Evolutionary conservation across 1,140 invertebrate species (phyloP), one percentile per base, ranked within the genome.

Genomic region (Drosophila busckii): DNA sequence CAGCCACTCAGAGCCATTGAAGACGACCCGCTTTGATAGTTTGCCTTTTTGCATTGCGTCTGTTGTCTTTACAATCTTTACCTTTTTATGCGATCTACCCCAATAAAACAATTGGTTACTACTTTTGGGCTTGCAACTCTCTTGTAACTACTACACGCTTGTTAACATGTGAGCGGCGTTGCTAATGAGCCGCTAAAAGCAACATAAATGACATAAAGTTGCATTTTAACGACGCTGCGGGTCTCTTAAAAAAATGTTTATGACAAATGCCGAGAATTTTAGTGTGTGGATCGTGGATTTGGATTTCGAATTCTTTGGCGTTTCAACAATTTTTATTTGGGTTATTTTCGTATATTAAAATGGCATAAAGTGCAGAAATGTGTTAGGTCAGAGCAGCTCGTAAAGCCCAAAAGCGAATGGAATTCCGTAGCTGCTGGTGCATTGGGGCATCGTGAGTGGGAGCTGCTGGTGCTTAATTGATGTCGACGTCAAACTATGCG

Each of bases 141-240:
- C n/a, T n/a, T n/a, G n/a, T n/a, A n/a, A n/a, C n/a, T n/a, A n/a
- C n/a, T 62, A 56, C 49, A 58, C 28, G 58, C 58, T 52, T 15
- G 26, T 28, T 10, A n/a, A 28, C 25, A 45, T 44, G 26, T 44
- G 59, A 58, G 75, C 46, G 41, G 61, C 61, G 22, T 70, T 70
- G 65, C 75, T 75, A 82, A 82, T 82, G 76, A 82, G 75, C 69
- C 70, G 75, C 75, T 82, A 82, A 82, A 83, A 82, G 75, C 75
- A 66, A 66, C 75, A 82, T 82, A 82, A 82, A 82, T 67, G 75
- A 82, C 75, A 75, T 82, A 82, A 82, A 82, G 65, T 83, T 82
- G 65, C 55, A 56, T 82, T 62, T 82, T 82, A 82, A 82, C 29
- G 75, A 70, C 50, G 64, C 53, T 65, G 31, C 63, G 68, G 66